Base-by-base conservation (phyloP, 2,113 vertebrate genomes). In the Xiphophorus maculatus region DNA sequence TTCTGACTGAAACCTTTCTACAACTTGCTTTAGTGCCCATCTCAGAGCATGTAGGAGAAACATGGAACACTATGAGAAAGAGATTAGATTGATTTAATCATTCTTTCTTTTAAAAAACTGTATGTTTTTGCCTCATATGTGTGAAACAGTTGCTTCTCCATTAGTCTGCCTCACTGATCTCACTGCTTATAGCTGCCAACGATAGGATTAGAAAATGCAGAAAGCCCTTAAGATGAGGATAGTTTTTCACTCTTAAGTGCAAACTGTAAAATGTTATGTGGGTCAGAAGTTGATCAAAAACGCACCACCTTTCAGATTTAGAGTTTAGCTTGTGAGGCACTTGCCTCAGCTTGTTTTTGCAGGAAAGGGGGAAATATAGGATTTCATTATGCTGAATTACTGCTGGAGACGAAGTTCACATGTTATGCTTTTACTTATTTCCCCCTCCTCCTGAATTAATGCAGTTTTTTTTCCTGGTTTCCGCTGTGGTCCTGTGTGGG, bases 1-100 rank as follows among this genome's bases (percentile, higher is more conserved):
- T 92, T 95, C 93, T 91, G 85, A 89, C 81, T 96, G 94, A 94
- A 94, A 94, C 91, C 93, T 94, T 92, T 93, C 93, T 84, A 58
- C 66, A 77, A 66, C 48, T 63, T 84, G 76, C 80, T 87, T 40
- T 65, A 84, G 74, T 61, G 82, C 77, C 68, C 71, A 74, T 77
- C 42, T 68, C 60, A 64, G 3, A 54, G 63, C 74, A 29, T 33
- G 51, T 60, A 74, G 84, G 72, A 71, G 64, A 71, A 62, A 77
- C 80, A 83, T 69, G 69, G 80, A 60, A 69, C 73, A 68, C 77
- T 74, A 76, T 67, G 69, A 71, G 63, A 62, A 82, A 63, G 51
- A 86, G 65, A 88, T 80, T 76, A 51, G 67, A 61, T 79, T 35
- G 28, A 80, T 27, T 61, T 25, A 61, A 71, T 81, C 63, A 15